Conservation (phyloP, 2,797 vertebrate genomes). For the Enteromius mattozi region DNA sequence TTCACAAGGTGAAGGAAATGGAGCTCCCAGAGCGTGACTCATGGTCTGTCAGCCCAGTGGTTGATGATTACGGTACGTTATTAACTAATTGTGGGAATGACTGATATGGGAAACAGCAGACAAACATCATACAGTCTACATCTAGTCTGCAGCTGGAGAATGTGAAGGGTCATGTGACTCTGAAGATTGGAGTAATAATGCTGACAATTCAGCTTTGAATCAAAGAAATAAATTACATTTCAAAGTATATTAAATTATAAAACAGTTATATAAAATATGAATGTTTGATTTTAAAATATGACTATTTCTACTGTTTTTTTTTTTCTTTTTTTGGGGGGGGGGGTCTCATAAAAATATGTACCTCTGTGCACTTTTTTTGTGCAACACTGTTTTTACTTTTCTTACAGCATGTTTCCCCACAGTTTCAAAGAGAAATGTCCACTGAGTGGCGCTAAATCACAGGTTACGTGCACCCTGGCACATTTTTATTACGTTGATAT, state of each 20-base stretch:
- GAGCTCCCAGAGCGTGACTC: not conserved
- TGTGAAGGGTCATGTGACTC: not conserved
- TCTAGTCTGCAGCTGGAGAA: not conserved
- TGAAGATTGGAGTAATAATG: not conserved
- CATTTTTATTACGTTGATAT: too few relatives aligned
- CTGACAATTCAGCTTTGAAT: not conserved
- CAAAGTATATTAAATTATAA: not conserved
- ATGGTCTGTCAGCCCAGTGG: not conserved
- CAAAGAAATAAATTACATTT: not conserved
- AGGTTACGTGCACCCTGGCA: too few relatives aligned
- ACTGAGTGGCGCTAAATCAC: too few relatives aligned
- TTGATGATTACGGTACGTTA: not conserved
- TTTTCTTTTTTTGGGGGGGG: too few relatives aligned
- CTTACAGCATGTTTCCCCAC: too few relatives aligned
- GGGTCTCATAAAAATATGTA: too few relatives aligned
- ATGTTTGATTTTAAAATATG: too few relatives aligned
- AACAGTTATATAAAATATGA: not conserved
- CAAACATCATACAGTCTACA: constrained; percentile 7
- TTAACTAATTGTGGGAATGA: not conserved
- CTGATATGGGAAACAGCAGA: not conserved
- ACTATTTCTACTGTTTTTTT: too few relatives aligned
- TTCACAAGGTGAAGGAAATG: not conserved
- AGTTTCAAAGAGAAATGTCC: too few relatives aligned
- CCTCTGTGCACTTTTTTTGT: too few relatives aligned
- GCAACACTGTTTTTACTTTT: too few relatives aligned